Percentiles rank a stretch among this genome's conserved stretches.
Evolutionary conservation across 2,888 invertebrate species (phyloP).

Genomic region (Lycaena phlaeas): DNA sequence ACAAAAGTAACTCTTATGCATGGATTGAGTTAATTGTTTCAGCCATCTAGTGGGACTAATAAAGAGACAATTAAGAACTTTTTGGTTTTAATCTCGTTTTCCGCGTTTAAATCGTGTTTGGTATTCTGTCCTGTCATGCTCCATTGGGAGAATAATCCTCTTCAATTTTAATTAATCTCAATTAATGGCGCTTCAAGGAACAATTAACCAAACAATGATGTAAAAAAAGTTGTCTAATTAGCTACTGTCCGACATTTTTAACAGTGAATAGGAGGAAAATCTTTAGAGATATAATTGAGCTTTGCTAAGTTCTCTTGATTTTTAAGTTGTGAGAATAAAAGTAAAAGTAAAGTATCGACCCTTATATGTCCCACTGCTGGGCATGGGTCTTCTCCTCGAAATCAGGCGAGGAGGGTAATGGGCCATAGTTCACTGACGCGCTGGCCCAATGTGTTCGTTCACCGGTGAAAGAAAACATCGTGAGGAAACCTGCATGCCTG

Average conservation of each 20-base stretch:
- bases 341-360: too few relatives aligned
- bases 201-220: constrained; percentile 39
- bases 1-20: neutral
- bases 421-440: too few relatives aligned
- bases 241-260: constrained; percentile 12
- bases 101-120: constrained; percentile 32
- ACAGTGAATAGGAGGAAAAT: neutral
- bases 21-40: constrained; percentile 2
- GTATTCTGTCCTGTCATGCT: constrained; percentile 44
- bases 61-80: constrained; percentile 31
- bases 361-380: too few relatives aligned
- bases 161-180: constrained; percentile 61
- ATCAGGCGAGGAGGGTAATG: too few relatives aligned
- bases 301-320: too few relatives aligned
- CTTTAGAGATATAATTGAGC: neutral
- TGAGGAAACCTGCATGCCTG: too few relatives aligned
- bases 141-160: constrained; percentile 52
- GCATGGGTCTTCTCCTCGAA: too few relatives aligned
- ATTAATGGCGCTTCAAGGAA: constrained; percentile 49
- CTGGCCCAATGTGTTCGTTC: too few relatives aligned
- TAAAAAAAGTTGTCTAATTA: constrained; percentile 30
- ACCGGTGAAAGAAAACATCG: too few relatives aligned
- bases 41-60: constrained; percentile 6
- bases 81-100: constrained; percentile 29
- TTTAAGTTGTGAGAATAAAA: too few relatives aligned